Base-by-base conservation (phyloP, 2,888 invertebrate genomes). In the Holacanthella duospinosa region DNA sequence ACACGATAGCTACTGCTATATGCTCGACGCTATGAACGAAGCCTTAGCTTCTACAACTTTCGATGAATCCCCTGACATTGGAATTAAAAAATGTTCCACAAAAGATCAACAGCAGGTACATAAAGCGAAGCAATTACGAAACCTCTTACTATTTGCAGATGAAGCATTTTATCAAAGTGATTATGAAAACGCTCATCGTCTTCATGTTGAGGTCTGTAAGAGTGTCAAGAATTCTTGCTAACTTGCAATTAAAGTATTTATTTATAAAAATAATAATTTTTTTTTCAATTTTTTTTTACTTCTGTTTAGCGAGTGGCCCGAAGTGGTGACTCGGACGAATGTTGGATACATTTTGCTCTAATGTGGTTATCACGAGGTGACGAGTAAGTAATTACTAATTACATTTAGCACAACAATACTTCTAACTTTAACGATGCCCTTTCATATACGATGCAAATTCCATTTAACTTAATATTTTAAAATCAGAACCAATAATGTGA, bases 161-260 rank as follows among this genome's bases (percentile, higher is more conserved):
- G 71, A 71, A 58, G 63, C 69, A 1, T 63, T 69, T 19, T 66
- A 64, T 9, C 66, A 68, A 55, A 66, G 65, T 3, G 70, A 71
- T 55, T 66, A 63, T 36, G 70, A 71, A 36, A 68, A 66, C 58
- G 65, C 66, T 60, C 68, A 70, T 26, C 64, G 68, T 54, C 64
- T 71, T 36, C 67, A 68, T 21, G 48, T 21, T n/a, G 19, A 48
- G 21, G 48, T 48, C n/a, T n/a, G n/a, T n/a, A n/a, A n/a, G n/a
- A n/a, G n/a, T n/a, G n/a, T n/a, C n/a, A n/a, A n/a, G n/a, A 36
- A 36, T 9, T 36, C 36, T 36, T 36, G 36, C 6, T n/a, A n/a
- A n/a, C n/a, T n/a, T n/a, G 16, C 36, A 36, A 36, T 36, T 6
- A 36, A 16, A 36, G 9, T 36, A 9, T 36, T 6, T 16, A 36